phyloP scores from a whole-genome alignment of 2,888 invertebrate species.

The Micoletzkya japonica region DNA sequence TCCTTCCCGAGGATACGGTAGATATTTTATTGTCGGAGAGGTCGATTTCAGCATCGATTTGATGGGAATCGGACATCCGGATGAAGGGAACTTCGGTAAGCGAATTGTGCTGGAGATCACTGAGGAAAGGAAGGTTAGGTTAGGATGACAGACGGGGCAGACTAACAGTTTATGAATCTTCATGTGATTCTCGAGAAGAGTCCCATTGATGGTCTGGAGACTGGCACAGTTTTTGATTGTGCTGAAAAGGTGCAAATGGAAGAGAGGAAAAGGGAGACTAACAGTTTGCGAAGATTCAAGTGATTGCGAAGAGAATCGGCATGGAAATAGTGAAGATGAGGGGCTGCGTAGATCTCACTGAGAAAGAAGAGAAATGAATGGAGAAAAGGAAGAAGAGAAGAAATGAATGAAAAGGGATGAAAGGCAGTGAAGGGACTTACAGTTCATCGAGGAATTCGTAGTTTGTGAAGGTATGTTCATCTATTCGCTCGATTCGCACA shows the following conservation, averaged over 20 bases:
- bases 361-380: not conserved
- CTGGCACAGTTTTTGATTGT: slow-evolving; percentile 15
- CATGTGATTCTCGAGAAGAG: no score
- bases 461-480: slow-evolving; percentile 35
- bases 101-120: slow-evolving; percentile 35
- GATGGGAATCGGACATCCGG: slow-evolving; percentile 34
- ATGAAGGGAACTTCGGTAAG: slow-evolving; percentile 31
- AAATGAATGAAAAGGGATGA: not conserved
- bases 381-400: not conserved
- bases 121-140: slow-evolving; percentile 13
- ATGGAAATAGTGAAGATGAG: slow-evolving; percentile 3
- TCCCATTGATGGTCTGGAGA: slow-evolving; percentile 10
- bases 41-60: slow-evolving; percentile 20
- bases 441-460: slow-evolving; percentile 47
- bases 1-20: slow-evolving; percentile 24
- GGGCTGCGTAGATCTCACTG: not conserved
- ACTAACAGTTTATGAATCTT: no score
- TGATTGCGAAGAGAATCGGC: no score
- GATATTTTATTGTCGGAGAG: slow-evolving; percentile 33
- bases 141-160: not conserved
- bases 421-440: slow-evolving; percentile 34
- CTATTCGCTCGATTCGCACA: slow-evolving; percentile 41
- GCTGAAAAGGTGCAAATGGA: not conserved
- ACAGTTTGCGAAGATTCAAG: no score
- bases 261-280: no score